These are phyloP conservation scores for Sebastes kiyomatsui DNA, from an alignment of 2,797 vertebrate genomes.

Conservation along the genomic window DNA sequence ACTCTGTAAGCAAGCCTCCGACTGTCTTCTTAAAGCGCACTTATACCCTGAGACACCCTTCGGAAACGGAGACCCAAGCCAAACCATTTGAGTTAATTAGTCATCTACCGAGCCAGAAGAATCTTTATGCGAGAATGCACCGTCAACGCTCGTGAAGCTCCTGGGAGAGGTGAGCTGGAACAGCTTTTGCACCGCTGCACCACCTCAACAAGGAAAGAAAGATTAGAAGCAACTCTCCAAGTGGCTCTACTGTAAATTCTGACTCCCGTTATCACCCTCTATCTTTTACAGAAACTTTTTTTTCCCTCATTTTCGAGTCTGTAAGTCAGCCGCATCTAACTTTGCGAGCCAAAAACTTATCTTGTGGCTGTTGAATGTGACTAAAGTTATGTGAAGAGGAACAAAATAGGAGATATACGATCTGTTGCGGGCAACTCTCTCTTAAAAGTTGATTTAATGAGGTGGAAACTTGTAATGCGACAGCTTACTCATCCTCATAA, in stretches of 20 bases:
- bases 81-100: conserved; percentile 47
- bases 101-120: neutral
- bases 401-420: conserved; percentile 9
- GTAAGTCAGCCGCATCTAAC: conserved; percentile 6
- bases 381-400: conserved; percentile 17
- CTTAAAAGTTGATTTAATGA: conserved; percentile 33
- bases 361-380: conserved; percentile 9
- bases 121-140: conserved; percentile 15
- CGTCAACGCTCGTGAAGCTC: conserved; percentile 11
- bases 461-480: conserved; percentile 11
- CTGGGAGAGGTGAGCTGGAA: conserved; percentile 18
- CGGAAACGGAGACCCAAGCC: neutral
- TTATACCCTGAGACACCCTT: neutral
- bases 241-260: conserved; percentile 9
- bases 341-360: conserved; percentile 11
- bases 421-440: neutral
- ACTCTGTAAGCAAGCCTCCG: neutral
- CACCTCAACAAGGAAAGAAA: conserved; percentile 12
- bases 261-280: neutral
- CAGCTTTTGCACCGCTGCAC: conserved; percentile 9
- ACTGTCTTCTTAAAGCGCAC: neutral
- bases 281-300: neutral
- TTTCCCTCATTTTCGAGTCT: conserved; percentile 4
- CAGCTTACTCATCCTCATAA: neutral
- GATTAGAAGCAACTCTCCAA: conserved; percentile 33